Conservation (phyloP, 1,140 invertebrate genomes). For the Drosophila saltans region DNA sequence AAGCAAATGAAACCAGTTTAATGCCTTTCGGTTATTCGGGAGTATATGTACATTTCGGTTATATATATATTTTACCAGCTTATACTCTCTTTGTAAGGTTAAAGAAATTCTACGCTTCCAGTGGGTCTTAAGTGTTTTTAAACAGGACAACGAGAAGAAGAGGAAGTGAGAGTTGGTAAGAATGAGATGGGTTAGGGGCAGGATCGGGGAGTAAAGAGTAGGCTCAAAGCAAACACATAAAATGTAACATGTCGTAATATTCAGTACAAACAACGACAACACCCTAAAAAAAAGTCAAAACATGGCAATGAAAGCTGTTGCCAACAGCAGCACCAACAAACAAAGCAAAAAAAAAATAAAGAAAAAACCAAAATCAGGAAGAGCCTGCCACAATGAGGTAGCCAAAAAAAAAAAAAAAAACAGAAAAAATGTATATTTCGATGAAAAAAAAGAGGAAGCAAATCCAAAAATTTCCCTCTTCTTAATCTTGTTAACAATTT, state of each 20-base stretch:
- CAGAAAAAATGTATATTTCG: not conserved
- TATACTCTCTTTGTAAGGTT: not conserved
- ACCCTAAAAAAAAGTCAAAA: slow-evolving; percentile 40
- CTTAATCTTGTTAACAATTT: slow-evolving; percentile 77
- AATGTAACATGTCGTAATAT: slow-evolving; percentile 73
- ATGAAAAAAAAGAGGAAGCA: slow-evolving; percentile 4
- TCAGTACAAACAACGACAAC: slow-evolving; percentile 57
- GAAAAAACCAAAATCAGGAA: slow-evolving; percentile 22
- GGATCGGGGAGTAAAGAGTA: slow-evolving; percentile 5
- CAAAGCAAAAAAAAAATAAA: slow-evolving; percentile 16
- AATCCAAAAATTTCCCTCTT: slow-evolving; percentile 35
- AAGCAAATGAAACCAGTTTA: too few species aligned
- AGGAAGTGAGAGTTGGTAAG: not conserved
- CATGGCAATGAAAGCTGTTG: slow-evolving; percentile 69
- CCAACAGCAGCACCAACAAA: slow-evolving; percentile 34
- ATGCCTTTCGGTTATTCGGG: too few species aligned
- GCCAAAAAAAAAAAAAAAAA: not conserved
- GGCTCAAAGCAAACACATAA: slow-evolving; percentile 45
- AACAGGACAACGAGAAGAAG: not conserved
- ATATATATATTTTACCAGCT: too few species aligned
- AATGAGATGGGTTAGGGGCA: not conserved
- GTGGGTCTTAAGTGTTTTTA: not conserved
- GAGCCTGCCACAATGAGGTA: slow-evolving; percentile 37
- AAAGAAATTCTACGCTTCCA: not conserved
- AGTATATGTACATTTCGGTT: too few species aligned